Evolutionary conservation across 1,140 invertebrate species (phyloP).

Genomic region (Artemia franciscana): DNA sequence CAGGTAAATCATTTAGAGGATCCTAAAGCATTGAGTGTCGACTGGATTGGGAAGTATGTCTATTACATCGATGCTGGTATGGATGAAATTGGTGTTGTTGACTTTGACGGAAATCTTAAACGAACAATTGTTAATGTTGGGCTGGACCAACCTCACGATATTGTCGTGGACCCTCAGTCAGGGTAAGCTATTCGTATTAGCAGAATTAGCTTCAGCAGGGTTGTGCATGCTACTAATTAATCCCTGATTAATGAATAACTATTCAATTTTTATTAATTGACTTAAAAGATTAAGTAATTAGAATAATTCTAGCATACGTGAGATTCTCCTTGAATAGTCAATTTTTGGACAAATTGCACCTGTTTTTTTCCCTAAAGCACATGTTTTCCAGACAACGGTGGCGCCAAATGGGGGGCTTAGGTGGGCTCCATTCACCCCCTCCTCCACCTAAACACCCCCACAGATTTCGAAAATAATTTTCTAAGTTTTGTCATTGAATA

Average conservation of each 20-base stretch:
- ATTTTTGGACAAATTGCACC: too few species aligned
- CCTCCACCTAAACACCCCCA: too few species aligned
- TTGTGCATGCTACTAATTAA: neutral
- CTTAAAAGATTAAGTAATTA: neutral
- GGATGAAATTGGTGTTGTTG: constrained; percentile 32
- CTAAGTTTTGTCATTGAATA: too few species aligned
- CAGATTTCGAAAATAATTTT: too few species aligned
- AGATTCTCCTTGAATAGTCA: too few species aligned
- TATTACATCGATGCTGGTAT: constrained; percentile 44
- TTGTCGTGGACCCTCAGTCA: constrained; percentile 38
- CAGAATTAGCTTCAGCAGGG: neutral
- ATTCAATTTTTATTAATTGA: constrained; percentile 14
- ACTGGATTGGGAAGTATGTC: constrained; percentile 42
- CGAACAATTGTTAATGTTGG: constrained; percentile 31
- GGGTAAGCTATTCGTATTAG: constrained; percentile 22
- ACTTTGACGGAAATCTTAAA: constrained; percentile 29
- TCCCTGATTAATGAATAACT: neutral
- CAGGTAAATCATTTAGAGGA: constrained; percentile 24
- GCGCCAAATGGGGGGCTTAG: too few species aligned
- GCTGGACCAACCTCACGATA: constrained; percentile 32
- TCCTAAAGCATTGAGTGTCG: constrained; percentile 48
- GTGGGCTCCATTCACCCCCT: too few species aligned
- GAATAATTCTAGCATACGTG: neutral
- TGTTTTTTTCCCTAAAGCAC: too few species aligned
- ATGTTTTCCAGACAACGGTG: too few species aligned